Evolutionary conservation across 2,797 vertebrate species (phyloP), one percentile per base, ranked within the genome.

Genomic region (Moxostoma hubbsi): DNA sequence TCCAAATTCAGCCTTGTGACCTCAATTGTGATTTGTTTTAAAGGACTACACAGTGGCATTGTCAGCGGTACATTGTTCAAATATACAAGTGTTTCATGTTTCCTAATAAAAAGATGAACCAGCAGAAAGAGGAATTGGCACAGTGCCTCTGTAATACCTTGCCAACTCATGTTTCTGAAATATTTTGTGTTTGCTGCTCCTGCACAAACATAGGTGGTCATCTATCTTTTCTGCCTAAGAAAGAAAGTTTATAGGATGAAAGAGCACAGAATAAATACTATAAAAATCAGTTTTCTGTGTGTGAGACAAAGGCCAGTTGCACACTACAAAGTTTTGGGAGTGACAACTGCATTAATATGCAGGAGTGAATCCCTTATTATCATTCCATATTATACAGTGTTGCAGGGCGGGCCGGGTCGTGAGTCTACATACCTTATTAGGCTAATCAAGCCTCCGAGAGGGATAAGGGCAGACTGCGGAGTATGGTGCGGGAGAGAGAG

Each of bases 11-110:
- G 9, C 4, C 10, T 51, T 45, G 11, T 51, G 55, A 81, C 65
- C 73, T 75, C 67, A 59, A 57, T 80, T 63, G 54, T 84, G 81
- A 85, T 86, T 86, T 85, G 85, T 86, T 80, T 65, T 50, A 68
- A 80, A 76, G 13, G 53, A 53, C 18, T 61, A 65, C 15, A 50
- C 24, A 16, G 50, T 73, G 68, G 69, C 79, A 65, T 77, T 66
- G 72, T 83, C 79, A 85, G 81, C 70, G 73, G 51, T 71, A 73
- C 51, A 84, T 75, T 81, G 74, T 80, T 79, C 70, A 80, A 69
- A 76, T 58, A 63, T 76, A 75, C 76, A 86, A 75, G 72, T 86
- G 75, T 81, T 84, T 76, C 77, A 16, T 53, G 53, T 66, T 82
- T 81, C 65, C 63, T 54, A 72, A 77, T 62, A 80, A 80, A 83